Conservation (phyloP, 1,140 invertebrate genomes). For the Drosophila azteca region DNA sequence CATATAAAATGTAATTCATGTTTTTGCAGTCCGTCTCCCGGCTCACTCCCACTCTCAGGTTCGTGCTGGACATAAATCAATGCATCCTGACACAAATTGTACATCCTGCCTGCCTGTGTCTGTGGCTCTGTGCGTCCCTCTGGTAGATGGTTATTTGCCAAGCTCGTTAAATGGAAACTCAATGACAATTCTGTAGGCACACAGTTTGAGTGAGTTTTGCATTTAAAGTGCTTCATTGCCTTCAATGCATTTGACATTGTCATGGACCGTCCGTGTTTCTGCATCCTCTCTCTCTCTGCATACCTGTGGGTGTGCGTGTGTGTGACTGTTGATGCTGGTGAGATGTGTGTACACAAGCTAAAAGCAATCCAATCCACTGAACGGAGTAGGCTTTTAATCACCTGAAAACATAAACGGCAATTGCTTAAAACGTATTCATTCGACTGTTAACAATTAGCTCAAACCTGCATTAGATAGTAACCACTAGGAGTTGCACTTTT, state of each 20-base stretch:
- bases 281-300: too few species aligned
- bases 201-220: conserved; percentile 30
- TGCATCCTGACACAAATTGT: conserved; percentile 50
- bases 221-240: conserved; percentile 45
- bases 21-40: conserved; percentile 2
- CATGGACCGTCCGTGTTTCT: too few species aligned
- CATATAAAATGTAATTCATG: conserved; percentile 56
- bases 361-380: conserved; percentile 3
- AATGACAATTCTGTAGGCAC: conserved; percentile 18
- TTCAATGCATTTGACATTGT: conserved; percentile 17
- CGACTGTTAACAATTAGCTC: conserved; percentile 12
- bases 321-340: conserved; percentile 14
- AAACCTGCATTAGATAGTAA: not conserved
- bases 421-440: conserved; percentile 1
- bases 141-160: conserved; percentile 31
- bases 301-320: too few species aligned
- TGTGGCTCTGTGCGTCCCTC: conserved; percentile 4
- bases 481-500: too few species aligned
- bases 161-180: conserved; percentile 25
- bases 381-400: not conserved
- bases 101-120: conserved; percentile 28
- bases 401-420: conserved; percentile 13
- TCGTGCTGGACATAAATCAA: conserved; percentile 51
- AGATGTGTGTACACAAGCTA: conserved; percentile 23
- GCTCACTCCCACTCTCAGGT: not conserved